These are phyloP conservation scores for Acleris cristana DNA, from an alignment of 2,888 invertebrate genomes.

Conservation along the genomic window DNA sequence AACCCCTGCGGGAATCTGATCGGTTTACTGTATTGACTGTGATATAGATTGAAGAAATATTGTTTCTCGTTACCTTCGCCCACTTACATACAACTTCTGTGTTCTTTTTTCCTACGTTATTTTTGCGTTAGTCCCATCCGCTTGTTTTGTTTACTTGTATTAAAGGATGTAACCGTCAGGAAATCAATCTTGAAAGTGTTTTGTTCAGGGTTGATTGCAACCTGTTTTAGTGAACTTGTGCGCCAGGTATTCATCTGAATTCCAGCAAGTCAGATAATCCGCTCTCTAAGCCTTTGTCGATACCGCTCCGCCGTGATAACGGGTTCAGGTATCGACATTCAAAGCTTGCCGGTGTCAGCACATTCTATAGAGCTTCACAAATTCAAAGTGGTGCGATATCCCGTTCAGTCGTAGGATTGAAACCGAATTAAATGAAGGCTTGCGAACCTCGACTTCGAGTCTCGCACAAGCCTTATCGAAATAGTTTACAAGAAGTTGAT, in stretches of 20 bases:
- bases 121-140: background rate
- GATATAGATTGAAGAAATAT: slow-evolving; percentile 3
- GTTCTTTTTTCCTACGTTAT: background rate
- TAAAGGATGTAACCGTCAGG: too few species aligned
- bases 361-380: slow-evolving; percentile 13
- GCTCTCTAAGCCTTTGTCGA: slow-evolving; percentile 17
- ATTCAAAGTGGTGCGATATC: slow-evolving; percentile 14
- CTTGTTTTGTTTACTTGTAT: too few species aligned
- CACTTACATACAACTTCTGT: background rate
- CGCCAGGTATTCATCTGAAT: slow-evolving; percentile 7
- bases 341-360: slow-evolving; percentile 22
- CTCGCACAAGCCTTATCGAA: background rate
- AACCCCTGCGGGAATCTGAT: slow-evolving; percentile 9
- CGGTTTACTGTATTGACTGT: slow-evolving; percentile 9
- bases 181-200: background rate
- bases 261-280: slow-evolving; percentile 17
- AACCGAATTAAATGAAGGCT: slow-evolving; percentile 13
- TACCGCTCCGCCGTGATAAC: slow-evolving; percentile 22
- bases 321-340: slow-evolving; percentile 26
- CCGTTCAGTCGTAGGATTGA: background rate
- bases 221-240: background rate
- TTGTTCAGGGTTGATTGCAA: background rate
- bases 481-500: slow-evolving; percentile 10
- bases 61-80: background rate
- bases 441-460: background rate